Evolutionary conservation across 2,113 vertebrate genomes (phyloP), one percentile per base, ranked within the genome.

Genomic region (Dromas ardeola): DNA sequence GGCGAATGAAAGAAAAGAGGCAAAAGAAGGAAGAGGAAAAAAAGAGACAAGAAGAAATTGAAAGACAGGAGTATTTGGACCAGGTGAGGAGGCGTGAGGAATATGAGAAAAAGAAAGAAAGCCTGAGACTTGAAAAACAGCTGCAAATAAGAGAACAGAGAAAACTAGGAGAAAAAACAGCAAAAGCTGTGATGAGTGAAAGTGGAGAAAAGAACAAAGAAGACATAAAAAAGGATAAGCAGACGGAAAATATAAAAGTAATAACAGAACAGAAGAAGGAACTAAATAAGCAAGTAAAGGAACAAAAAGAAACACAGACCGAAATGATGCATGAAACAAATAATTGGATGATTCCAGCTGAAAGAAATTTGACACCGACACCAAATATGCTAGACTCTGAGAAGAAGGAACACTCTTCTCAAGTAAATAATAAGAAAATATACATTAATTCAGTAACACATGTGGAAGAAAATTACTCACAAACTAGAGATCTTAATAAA

Each of bases 51-150:
- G 85, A 97, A 81, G 91, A 97, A 67, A 42, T 79, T 70, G 70
- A 96, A 95, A 96, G 85, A 89, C 65, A 97, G 72, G 79, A 93
- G 55, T 32, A 95, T 94, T 93, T 96, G 53, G 93, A 97, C 86
- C 85, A 92, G 73, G 25, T 94, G 87, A 96, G 42, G 56, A 97
- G 96, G 47, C 38, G 7, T 63, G 88, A 93, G 63, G 96, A 98
- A 88, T 98, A 98, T 90, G 96, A 98, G 59, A 98, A 97, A 82
- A 98, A 98, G 84, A 98, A 98, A 96, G 93, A 17, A 69, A 95
- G 55, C 12, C 26, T 98, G 63, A 98, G 83, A 74, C 43, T 95
- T 90, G 97, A 97, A 62, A 96, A 97, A 26, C 42, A 97, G 27
- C 10, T 88, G 21, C 92, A 88, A 52, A 69, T 92, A 73, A 91